phyloP scores from a whole-genome alignment of 2,797 vertebrate species.

The Pampus argenteus region DNA sequence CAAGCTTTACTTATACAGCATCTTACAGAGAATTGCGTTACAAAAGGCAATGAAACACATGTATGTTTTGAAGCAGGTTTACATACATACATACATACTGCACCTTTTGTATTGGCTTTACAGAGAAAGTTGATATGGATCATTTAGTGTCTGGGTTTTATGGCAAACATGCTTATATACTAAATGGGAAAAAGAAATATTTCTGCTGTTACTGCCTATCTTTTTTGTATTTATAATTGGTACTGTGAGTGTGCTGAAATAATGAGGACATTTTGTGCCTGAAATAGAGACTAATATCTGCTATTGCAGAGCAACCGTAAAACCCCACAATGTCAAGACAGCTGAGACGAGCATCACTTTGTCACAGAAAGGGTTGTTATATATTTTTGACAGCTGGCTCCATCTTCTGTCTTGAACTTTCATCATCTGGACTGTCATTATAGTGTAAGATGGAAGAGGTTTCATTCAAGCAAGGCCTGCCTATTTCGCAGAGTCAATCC shows the following conservation, averaged over 20 bases:
- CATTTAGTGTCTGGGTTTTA: background rate
- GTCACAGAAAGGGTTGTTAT: background rate
- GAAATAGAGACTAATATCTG: background rate
- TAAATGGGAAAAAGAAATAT: background rate
- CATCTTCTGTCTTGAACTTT: conserved; percentile 25
- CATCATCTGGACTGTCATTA: background rate
- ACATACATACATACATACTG: background rate
- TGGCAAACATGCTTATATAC: background rate
- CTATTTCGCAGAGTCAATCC: conserved; percentile 4
- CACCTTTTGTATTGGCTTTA: background rate
- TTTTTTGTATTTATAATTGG: background rate
- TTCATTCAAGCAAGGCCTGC: conserved; percentile 2
- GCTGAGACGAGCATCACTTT: background rate
- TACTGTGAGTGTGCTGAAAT: background rate
- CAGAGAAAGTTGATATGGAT: background rate
- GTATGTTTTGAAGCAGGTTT: too few relatives aligned
- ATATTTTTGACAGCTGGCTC: conserved; percentile 15
- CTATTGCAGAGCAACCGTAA: background rate
- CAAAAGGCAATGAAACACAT: background rate
- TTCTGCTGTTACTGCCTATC: background rate
- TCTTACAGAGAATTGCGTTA: background rate
- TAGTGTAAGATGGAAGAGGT: background rate
- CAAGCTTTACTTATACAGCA: too few relatives aligned
- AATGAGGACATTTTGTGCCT: background rate
- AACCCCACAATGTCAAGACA: background rate